A percentile compares a stretch with the other conserved stretches of the same genome.
Evolutionary conservation across 1,140 invertebrate genomes (phyloP).

Genomic region (Drosophila lacteicornis): DNA sequence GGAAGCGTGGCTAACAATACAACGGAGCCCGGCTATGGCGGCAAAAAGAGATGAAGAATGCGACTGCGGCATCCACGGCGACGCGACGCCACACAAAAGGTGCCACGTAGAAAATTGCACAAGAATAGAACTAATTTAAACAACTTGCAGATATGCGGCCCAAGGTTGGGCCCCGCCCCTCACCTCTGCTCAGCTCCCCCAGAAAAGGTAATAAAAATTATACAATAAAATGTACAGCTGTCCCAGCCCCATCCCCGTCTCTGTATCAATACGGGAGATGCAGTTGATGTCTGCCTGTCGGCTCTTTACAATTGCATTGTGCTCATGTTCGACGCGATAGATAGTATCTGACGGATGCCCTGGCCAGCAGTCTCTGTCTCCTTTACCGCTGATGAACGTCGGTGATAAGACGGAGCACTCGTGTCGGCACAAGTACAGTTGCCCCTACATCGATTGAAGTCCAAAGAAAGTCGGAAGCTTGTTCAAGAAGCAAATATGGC

Average conservation of each 20-base stretch:
- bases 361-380: slow-evolving; percentile 11
- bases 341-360: slow-evolving; percentile 57
- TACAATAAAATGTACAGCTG: slow-evolving; percentile 47
- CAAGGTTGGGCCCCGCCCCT: slow-evolving; percentile 11
- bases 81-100: slow-evolving; percentile 62
- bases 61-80: slow-evolving; percentile 36
- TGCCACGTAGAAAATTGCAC: slow-evolving; percentile 80
- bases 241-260: slow-evolving; percentile 2
- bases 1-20: slow-evolving; percentile 51
- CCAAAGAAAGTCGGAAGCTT: slow-evolving; percentile 19
- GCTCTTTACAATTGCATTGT: slow-evolving; percentile 48
- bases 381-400: slow-evolving; percentile 19
- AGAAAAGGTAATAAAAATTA: slow-evolving; percentile 69
- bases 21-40: slow-evolving; percentile 21
- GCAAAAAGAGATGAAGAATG: slow-evolving; percentile 28
- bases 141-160: slow-evolving; percentile 69
- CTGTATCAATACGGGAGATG: slow-evolving; percentile 42
- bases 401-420: slow-evolving; percentile 26
- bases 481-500: neutral
- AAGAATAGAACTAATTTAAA: slow-evolving; percentile 82
- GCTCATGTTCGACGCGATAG: slow-evolving; percentile 33
- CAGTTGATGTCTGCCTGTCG: slow-evolving; percentile 29
- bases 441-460: neutral
- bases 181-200: neutral
- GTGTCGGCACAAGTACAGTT: neutral